Base-by-base conservation (phyloP, 2,113 vertebrate species). In the Patagioenas fasciata region DNA sequence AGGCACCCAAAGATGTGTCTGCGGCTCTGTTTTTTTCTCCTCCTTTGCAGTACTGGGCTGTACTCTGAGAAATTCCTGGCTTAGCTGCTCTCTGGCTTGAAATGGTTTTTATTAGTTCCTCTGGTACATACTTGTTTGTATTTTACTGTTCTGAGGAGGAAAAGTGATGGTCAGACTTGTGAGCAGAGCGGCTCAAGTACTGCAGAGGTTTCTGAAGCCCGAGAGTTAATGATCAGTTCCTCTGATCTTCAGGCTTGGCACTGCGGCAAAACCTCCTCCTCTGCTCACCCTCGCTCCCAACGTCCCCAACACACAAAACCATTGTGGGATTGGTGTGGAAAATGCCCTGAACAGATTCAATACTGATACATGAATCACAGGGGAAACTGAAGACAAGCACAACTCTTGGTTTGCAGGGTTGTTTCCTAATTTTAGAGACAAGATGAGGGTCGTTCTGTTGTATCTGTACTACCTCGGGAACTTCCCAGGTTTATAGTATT, bases 261-360 rank as follows among this genome's bases (percentile, higher is more conserved):
- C 51, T 16, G 2, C 0, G 1, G 20, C 36, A 60, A 56, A 51
- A 24, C 7, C 3, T 16, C 28, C 61, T 69, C n/a, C 51, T 66
- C 9, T 4, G 51, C 29, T 42, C 53, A 15, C 36, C 25, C 26
- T 77, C 5, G 5, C 31, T 44, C 13, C 13, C 13, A 40, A 10
- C 29, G 32, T 34, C 17, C 50, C 44, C 34, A 32, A 10, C 29
- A 15, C 11, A 13, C 19, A 36, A 38, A 38, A 9, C 42, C 34
- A 1, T 10, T 23, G 8, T 14, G 12, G 29, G 20, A 8, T 15
- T 2, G 1, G 12, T 29, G 42, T 50, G 42, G 61, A 40, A 29
- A 75, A 42, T 29, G 58, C 26, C 18, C n/a, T 65, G 81, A 36
- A 20, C 32, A 64, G 48, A 21, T 24, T 50, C 29, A 67, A 5